Evolutionary conservation across 1,140 invertebrate species (phyloP), one percentile per base, ranked within the genome.

Genomic region (Bombus superbus): DNA sequence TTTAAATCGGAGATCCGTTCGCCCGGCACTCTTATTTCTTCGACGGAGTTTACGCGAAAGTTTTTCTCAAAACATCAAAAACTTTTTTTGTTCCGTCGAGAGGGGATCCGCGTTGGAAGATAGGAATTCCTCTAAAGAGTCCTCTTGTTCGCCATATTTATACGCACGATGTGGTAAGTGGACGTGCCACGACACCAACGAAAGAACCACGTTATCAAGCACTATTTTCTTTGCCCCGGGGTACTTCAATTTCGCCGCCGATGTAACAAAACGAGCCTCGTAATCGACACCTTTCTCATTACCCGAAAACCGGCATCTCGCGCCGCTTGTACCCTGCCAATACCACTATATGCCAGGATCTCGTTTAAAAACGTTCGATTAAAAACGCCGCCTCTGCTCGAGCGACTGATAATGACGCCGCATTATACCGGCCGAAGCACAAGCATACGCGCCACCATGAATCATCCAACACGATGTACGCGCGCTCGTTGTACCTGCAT

Each of bases 331-430:
- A 18, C 6, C n/a, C 44, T 15, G 10, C 38, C 25, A 2, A 38
- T 13, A 8, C 42, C 28, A 18, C 40, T 42, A 0, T 18, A 15
- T 53, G 59, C 32, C 59, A 40, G 22, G n/a, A 76, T 68, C 59
- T 25, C 42, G 69, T 40, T 72, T 72, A 72, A 72, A 72, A 73
- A n/a, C 28, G 28, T 35, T 44, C 71, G 81, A 83, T 83, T 83
- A 83, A 83, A 83, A 83, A 83, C 28, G 15, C 11, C n/a, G 32
- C 42, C 74, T 38, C 40, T 57, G 73, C 28, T 3, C 47, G 47
- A 44, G n/a, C 69, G 69, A 40, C 73, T 83, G 76, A 77, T 83
- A 77, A 77, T 59, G 57, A 76, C 35, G 81, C 38, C 59, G 81
- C 81, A 76, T 83, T 83, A 83, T 76, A 83, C 81, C 35, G 40